These are phyloP conservation scores for Lobophora halterata DNA, from an alignment of 2,888 invertebrate species.

Conservation along the genomic window DNA sequence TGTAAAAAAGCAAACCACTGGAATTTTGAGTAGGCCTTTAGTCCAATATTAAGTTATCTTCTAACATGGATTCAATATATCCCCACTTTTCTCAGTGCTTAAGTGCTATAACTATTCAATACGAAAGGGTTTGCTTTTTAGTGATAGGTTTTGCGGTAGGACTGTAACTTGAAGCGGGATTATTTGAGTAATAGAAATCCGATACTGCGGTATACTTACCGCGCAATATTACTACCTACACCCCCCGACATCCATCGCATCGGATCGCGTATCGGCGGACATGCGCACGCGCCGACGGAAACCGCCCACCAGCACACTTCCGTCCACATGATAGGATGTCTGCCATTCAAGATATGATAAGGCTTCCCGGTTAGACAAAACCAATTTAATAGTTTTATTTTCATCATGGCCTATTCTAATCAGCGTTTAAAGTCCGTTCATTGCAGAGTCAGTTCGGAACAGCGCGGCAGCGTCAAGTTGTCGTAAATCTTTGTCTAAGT, in stretches of 20 bases:
- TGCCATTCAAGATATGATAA: constrained; percentile 55
- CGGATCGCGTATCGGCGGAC: constrained; percentile 48
- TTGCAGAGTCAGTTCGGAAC: constrained; percentile 36
- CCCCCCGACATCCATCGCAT: constrained; percentile 26
- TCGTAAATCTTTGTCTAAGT: constrained; percentile 68
- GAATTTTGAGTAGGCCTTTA: too few relatives aligned
- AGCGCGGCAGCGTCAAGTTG: constrained; percentile 51
- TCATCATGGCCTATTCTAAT: too few relatives aligned
- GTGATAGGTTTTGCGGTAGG: constrained; percentile 30
- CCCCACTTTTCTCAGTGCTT: too few relatives aligned
- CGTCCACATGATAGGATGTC: constrained; percentile 48
- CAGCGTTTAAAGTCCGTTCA: too few relatives aligned
- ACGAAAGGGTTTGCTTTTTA: constrained; percentile 4
- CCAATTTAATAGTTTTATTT: constrained; percentile 7
- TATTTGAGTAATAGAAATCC: constrained; percentile 47
- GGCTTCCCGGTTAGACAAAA: constrained; percentile 52
- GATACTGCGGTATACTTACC: constrained; percentile 51
- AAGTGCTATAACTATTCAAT: too few relatives aligned
- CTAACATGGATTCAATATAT: too few relatives aligned
- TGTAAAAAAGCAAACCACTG: not conserved
- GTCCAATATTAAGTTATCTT: too few relatives aligned
- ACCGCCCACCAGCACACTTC: constrained; percentile 58
- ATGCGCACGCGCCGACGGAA: constrained; percentile 71
- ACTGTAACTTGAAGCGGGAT: constrained; percentile 42
- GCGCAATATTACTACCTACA: too few relatives aligned